phyloP scores from a whole-genome alignment of 2,888 invertebrate genomes.

The Stenurella melanura region DNA sequence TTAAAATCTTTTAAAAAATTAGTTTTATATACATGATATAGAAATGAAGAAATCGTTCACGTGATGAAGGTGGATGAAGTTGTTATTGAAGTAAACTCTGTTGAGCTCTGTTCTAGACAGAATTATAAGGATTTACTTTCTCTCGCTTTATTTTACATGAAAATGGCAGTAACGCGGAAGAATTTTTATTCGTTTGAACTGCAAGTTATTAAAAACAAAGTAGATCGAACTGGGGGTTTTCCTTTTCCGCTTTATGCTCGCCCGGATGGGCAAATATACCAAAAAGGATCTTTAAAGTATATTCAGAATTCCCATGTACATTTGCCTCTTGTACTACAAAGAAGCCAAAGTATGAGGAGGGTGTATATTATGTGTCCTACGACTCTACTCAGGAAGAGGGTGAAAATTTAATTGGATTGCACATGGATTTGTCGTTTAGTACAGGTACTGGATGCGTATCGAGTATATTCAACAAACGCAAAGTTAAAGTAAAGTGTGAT shows the following conservation, averaged over 20 bases:
- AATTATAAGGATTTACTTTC: neutral
- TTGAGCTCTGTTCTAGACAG: too few species aligned
- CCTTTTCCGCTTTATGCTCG: constrained; percentile 13
- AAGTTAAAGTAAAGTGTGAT: too few species aligned
- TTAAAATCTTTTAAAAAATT: too few species aligned
- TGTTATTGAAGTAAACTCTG: too few species aligned
- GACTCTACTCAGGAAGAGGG: constrained; percentile 30
- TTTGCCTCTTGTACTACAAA: constrained; percentile 33
- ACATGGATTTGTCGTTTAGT: constrained; percentile 37
- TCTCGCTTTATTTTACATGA: neutral
- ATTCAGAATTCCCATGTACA: constrained; percentile 14
- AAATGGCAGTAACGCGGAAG: constrained; percentile 7
- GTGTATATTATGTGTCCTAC: constrained; percentile 23
- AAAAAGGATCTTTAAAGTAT: constrained; percentile 32
- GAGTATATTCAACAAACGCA: too few species aligned
- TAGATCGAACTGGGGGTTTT: constrained; percentile 20
- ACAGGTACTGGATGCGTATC: neutral
- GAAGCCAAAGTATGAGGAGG: constrained; percentile 30
- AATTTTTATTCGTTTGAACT: constrained; percentile 15
- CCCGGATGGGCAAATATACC: constrained; percentile 19
- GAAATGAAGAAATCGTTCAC: too few species aligned
- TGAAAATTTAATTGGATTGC: constrained; percentile 46
- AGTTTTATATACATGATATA: too few species aligned
- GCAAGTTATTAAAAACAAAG: constrained; percentile 32
- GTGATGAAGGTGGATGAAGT: too few species aligned